Base-by-base conservation (phyloP, 2,888 invertebrate genomes). In the Deilephila elpenor region DNA sequence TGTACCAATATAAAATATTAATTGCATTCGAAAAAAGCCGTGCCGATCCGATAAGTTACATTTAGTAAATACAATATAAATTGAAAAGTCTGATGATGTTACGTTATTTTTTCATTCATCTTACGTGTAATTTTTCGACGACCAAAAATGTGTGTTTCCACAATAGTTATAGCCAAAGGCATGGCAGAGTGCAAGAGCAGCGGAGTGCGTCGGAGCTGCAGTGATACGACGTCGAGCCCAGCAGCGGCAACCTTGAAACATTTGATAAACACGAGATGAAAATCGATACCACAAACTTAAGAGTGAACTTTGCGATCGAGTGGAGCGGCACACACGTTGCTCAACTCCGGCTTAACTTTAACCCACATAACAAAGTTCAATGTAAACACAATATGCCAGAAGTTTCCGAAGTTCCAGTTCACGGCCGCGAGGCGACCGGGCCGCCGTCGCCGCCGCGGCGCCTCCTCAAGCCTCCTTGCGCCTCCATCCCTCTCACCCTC, bases 301-400 rank as follows among this genome's bases (percentile, higher is more conserved):
- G 88, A 91, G 88, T 88, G 86, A 93, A 93, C 89, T 93, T 93
- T 89, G 89, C 90, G 90, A 93, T 92, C 86, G 91, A 91, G 91
- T 87, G 86, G 89, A 84, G 86, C 87, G 89, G 86, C 93, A 93
- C 94, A 93, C 90, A 93, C 93, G 92, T 85, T 86, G 86, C 86
- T 91, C 93, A 94, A 94, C 94, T 94, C 94, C 89, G 89, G 89
- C 89, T 94, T 94, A 92, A 94, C 94, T 94, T 94, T 94, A 94
- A 94, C 94, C 94, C 94, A 94, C 93, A 94, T 94, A 93, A 94
- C 94, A 93, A 94, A 94, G 94, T 94, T 94, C 91, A 93, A 93
- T 94, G 94, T 94, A 94, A 94, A 94, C 94, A 94, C 94, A 94
- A 94, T 94, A 93, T 92, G 92, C 88, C 89, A 89, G 90, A 93